These are phyloP conservation scores for Tychaedon coryphoeus DNA, from an alignment of 2,113 vertebrate genomes.

Conservation along the genomic window DNA sequence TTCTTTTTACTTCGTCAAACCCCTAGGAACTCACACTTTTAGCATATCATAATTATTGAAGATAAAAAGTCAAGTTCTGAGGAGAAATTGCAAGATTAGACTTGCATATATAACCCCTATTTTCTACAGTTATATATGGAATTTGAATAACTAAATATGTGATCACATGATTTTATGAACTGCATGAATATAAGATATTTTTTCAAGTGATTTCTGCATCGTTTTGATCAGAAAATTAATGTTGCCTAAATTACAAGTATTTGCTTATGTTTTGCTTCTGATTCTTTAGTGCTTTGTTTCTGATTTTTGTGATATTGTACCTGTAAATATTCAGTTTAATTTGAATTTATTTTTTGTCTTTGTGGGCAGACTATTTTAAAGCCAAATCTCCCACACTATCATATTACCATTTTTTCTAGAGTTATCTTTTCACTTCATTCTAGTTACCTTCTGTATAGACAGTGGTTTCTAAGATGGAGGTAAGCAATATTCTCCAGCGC, in stretches of 20 bases:
- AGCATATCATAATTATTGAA: not conserved
- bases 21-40: not conserved
- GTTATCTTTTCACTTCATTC: not conserved
- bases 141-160: not conserved
- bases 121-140: not conserved
- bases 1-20: not conserved
- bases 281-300: not conserved
- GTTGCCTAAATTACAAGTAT: not conserved
- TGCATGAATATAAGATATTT: not conserved
- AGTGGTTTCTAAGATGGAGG: not conserved
- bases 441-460: not conserved
- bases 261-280: not conserved
- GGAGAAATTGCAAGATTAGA: not conserved
- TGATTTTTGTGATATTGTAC: not conserved
- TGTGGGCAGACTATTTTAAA: not conserved
- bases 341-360: not conserved
- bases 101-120: not conserved
- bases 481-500: not conserved
- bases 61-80: not conserved
- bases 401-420: not conserved
- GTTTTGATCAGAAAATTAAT: not conserved
- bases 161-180: not conserved
- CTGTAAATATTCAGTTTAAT: not conserved
- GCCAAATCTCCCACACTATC: not conserved
- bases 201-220: not conserved